A percentile compares a stretch with the other conserved stretches of the same genome.
phyloP scores from a whole-genome alignment of 2,888 invertebrate species.

The Clivina fossor region DNA sequence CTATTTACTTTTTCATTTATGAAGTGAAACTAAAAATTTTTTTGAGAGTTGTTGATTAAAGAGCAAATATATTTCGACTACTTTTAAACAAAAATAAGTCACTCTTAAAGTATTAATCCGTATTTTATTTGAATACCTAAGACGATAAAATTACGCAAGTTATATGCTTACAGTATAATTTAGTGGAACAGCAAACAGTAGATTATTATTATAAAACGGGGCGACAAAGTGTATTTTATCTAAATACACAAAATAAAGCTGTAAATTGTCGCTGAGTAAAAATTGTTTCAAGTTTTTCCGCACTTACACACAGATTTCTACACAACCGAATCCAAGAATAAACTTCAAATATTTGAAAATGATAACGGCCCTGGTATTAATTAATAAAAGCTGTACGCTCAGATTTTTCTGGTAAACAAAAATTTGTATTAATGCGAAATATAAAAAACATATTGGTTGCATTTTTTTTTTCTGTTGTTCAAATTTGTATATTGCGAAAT shows the following conservation, averaged over 20 bases:
- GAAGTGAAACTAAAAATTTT: neutral
- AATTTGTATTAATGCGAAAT: too few relatives aligned
- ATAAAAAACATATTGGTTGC: too few relatives aligned
- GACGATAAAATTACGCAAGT: slow-evolving; percentile 14
- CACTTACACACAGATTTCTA: neutral
- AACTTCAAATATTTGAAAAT: slow-evolving; percentile 7
- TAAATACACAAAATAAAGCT: slow-evolving; percentile 9
- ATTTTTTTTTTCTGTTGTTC: too few relatives aligned
- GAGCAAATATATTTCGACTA: neutral
- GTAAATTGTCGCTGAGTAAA: slow-evolving; percentile 24
- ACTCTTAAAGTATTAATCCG: slow-evolving; percentile 11
- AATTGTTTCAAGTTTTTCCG: neutral
- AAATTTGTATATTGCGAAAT: too few relatives aligned
- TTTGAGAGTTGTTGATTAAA: neutral
- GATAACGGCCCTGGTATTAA: slow-evolving; percentile 6
- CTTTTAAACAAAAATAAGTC: too few relatives aligned
- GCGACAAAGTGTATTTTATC: slow-evolving; percentile 14
- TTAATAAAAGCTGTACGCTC: too few relatives aligned
- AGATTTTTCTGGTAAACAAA: too few relatives aligned
- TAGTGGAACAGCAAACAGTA: slow-evolving; percentile 19
- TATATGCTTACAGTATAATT: slow-evolving; percentile 13
- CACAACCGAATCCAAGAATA: neutral
- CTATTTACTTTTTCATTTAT: neutral
- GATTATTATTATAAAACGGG: too few relatives aligned
- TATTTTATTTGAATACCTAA: slow-evolving; percentile 16